Evolutionary conservation across 2,113 vertebrate genomes (phyloP), one percentile per base, ranked within the genome.

Genomic region (Ophthalmolycus amberensis): DNA sequence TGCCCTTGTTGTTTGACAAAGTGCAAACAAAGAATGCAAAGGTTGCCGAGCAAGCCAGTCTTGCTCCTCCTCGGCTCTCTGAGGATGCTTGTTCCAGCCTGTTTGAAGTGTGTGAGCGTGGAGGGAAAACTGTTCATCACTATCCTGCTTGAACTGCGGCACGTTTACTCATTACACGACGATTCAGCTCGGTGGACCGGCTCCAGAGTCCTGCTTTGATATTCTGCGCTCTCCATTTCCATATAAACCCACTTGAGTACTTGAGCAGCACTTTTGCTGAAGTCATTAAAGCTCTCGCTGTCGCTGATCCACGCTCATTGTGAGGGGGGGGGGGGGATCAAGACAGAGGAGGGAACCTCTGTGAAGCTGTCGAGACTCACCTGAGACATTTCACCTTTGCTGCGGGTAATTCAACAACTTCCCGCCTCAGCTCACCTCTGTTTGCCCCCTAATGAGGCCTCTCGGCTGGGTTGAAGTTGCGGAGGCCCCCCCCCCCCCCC

Each of bases 371-470:
- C 11, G 37, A 62, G 69, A 66, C 85, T 81, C 79, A 88, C 88
- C 88, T 88, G 83, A 91, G 80, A 64, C 66, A 38, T 79, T 77
- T 89, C 82, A 87, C 80, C 90, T 84, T 77, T 79, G 68, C 44
- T 52, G 68, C 16, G 6, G 70, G 29, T 62, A 64, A 48, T 80
- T 86, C 70, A 75, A 75, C 75, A 84, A 56, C 10, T 44, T 54
- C 77, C 67, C 27, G 3, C 58, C 80, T 66, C 72, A 46, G 73
- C 66, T 72, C 50, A 67, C 79, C 85, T 73, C 80, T 27, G 8
- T 58, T 71, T 75, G 67, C 38, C 81, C 85, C 73, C 56, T 69
- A 38, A 67, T 50, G 65, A 89, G 79, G 80, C 87, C 82, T 75
- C 79, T 80, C 1, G 10, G 38, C 82, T 32, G 66, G 68, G 48